Conservation (phyloP, 2,888 invertebrate genomes). For the Cataglyphis livida region DNA sequence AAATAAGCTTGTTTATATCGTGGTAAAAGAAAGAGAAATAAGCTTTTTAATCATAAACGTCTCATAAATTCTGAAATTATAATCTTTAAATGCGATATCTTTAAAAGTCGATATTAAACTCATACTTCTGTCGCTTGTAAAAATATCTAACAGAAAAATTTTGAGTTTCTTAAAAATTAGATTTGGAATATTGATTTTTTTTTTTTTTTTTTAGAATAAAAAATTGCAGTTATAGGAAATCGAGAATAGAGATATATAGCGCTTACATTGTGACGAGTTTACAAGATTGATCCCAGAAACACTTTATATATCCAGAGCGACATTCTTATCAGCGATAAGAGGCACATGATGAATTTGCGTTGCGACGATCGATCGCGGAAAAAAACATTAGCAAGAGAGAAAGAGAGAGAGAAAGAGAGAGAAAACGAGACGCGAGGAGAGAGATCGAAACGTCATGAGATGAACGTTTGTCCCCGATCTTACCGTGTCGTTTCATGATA, state of each 20-base stretch:
- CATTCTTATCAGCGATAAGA: slow-evolving; percentile 41
- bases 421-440: background rate
- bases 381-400: slow-evolving; percentile 20
- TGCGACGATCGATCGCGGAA: background rate
- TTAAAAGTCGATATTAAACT: background rate
- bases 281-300: background rate
- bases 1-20: background rate
- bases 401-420: background rate
- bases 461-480: slow-evolving; percentile 26
- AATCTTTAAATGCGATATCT: background rate
- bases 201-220: background rate
- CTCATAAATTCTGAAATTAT: background rate
- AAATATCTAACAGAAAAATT: background rate
- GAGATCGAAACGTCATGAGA: slow-evolving; percentile 18
- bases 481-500: slow-evolving; percentile 51
- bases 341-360: background rate
- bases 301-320: slow-evolving; percentile 21
- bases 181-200: background rate
- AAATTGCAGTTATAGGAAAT: background rate
- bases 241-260: background rate
- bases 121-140: background rate
- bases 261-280: background rate
- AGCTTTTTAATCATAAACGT: background rate
- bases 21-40: background rate
- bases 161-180: background rate